Evolutionary conservation across 2,888 invertebrate species (phyloP), one percentile per base, ranked within the genome.

Genomic region (Hemithea aestivaria): DNA sequence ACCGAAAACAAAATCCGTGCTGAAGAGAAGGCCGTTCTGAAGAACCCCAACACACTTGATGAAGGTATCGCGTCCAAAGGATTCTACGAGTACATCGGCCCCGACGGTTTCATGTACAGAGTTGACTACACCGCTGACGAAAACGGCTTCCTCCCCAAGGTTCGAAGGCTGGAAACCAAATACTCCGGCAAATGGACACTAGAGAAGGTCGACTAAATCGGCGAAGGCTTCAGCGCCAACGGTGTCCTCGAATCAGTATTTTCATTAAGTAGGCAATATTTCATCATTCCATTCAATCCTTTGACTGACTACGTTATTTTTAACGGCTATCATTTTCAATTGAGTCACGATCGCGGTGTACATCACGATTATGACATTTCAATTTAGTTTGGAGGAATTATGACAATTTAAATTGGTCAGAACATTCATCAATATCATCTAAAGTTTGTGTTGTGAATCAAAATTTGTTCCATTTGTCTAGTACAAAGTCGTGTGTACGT

Each of bases 1-100:
- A 88, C 88, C 9, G 88, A 88, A 63, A 88, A 88, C 72, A 88
- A 87, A 56, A 88, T 88, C 47, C 84, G 87, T 51, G 87, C 85
- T 45, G 80, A 85, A 61, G 88, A 88, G 56, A 84, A 82, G 34
- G 88, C 88, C n/a, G 66, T 82, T 6, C 51, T 88, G 39, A 88
- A 85, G 58, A 87, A 88, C 56, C 72, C 83, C 1, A 87, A 87
- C 59, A 78, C 85, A 1, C 57, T 75, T 9, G 87, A 88, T 45
- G 88, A 87, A 56, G 88, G 87, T 2, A 88, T 87, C 34, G 84
- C 88, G 12, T 87, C 87, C 7, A 59, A 75, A 41, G 88, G 88
- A 6, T 88, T 85, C 63, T 88, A 88, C 64, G 88, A 88, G 49
- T 88, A 88, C 73, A 87, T 88, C 24, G 88, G 88, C 16, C 88